These are phyloP conservation scores for Urocyon cinereoargenteus DNA, from an alignment of 2,797 vertebrate genomes.

Conservation along the genomic window DNA sequence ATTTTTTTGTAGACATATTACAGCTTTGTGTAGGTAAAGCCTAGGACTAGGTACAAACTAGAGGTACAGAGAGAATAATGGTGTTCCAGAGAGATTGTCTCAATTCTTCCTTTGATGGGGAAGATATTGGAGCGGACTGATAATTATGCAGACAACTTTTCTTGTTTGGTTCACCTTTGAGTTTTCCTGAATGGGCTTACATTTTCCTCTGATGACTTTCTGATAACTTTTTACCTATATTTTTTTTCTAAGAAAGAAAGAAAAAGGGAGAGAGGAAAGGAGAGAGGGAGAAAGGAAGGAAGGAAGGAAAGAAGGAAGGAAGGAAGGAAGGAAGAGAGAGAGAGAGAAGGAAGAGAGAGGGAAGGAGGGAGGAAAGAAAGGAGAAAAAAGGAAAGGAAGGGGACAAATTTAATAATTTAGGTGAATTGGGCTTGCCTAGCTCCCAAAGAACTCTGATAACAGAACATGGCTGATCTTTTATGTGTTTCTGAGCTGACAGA, in stretches of 20 bases:
- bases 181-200: background rate
- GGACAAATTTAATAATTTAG: background rate
- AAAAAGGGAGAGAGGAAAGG: fast-evolving
- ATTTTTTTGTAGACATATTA: constrained; percentile 41
- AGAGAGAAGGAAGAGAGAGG: background rate
- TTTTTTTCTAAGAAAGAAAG: background rate
- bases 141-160: background rate
- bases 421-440: background rate
- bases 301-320: too few relatives aligned
- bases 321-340: background rate
- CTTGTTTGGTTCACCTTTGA: background rate
- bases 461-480: background rate
- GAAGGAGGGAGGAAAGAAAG: too few relatives aligned
- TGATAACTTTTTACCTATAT: background rate
- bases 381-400: background rate
- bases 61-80: background rate
- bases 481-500: background rate
- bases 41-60: background rate
- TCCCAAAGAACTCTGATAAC: background rate
- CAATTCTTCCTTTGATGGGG: background rate
- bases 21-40: background rate
- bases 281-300: fast-evolving
- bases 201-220: background rate
- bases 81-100: background rate
- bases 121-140: background rate